Conservation (phyloP, 2,113 vertebrate genomes). For the Pollachius pollachius region DNA sequence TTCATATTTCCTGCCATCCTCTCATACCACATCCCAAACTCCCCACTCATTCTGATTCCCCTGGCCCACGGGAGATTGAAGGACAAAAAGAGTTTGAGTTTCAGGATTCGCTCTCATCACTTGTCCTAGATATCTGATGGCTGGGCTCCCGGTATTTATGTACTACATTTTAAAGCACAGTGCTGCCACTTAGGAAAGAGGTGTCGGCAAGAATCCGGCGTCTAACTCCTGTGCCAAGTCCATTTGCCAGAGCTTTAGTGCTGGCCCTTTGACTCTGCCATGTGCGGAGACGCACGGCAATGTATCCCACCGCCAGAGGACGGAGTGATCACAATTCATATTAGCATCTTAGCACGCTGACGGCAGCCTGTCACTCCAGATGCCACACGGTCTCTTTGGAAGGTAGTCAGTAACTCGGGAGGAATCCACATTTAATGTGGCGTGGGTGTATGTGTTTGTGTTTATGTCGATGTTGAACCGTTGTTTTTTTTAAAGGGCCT, state of each 20-base stretch:
- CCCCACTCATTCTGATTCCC: constrained; percentile 48
- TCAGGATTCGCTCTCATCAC: constrained; percentile 51
- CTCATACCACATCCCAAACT: constrained; percentile 57
- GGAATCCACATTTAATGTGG: constrained; percentile 8
- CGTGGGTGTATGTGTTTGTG: too few relatives aligned
- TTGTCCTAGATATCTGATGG: constrained; percentile 55
- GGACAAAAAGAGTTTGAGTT: constrained; percentile 58
- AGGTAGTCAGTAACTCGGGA: constrained; percentile 48
- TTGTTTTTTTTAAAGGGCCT: too few relatives aligned
- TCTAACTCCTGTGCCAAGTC: constrained; percentile 54
- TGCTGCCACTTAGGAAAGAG: constrained; percentile 48
- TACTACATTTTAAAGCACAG: constrained; percentile 57
- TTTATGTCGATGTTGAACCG: too few relatives aligned
- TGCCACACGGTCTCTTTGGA: constrained; percentile 66
- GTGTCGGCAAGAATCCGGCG: constrained; percentile 52
- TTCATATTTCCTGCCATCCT: constrained; percentile 39
- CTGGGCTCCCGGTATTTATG: constrained; percentile 49
- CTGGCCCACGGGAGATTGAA: constrained; percentile 54
- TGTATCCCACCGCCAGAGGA: constrained; percentile 54
- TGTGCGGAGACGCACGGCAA: constrained; percentile 59
- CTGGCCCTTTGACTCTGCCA: constrained; percentile 66
- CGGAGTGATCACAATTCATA: constrained; percentile 73
- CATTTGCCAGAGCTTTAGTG: constrained; percentile 57
- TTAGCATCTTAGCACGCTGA: constrained; percentile 67
- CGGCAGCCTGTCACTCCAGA: constrained; percentile 69